A percentile compares a stretch with the other conserved stretches of the same genome.
Conservation (phyloP, 2,113 vertebrate species). For the Pyxicephalus adspersus region DNA sequence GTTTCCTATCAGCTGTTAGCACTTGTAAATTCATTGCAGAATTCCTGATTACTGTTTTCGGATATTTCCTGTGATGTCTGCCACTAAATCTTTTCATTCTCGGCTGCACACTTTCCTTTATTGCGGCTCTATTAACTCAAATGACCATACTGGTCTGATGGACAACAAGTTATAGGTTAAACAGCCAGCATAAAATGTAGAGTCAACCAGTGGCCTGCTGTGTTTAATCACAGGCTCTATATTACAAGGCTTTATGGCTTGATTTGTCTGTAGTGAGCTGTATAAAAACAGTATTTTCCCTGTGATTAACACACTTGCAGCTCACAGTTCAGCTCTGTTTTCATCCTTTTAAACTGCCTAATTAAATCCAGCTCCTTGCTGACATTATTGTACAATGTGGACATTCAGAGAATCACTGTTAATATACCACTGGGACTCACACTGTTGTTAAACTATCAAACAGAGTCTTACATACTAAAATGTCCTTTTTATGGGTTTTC, state of each 20-base stretch:
- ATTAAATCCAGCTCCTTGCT: conserved; percentile 47
- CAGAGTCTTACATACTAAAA: background rate
- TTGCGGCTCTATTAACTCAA: background rate
- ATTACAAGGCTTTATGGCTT: conserved; percentile 38
- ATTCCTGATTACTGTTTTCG: no score
- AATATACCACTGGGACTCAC: conserved; percentile 21
- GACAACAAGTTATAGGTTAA: conserved; percentile 11
- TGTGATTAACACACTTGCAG: conserved; percentile 47
- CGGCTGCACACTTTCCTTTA: background rate
- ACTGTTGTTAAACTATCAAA: conserved; percentile 23
- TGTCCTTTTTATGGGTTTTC: conserved; percentile 22
- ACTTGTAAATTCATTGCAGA: no score
- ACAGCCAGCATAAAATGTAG: conserved; percentile 5
- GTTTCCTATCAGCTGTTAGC: no score
- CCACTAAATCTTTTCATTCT: background rate
- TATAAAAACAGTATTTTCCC: conserved; percentile 32
- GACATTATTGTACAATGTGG: conserved; percentile 43
- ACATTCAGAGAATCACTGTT: conserved; percentile 34
- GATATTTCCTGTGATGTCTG: no score
- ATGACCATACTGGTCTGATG: background rate
- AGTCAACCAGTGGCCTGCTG: conserved; percentile 13
- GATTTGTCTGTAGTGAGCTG: conserved; percentile 34
- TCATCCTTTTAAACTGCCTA: conserved; percentile 48
- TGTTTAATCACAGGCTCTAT: conserved; percentile 28
- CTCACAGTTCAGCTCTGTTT: conserved; percentile 41